These are phyloP conservation scores for Orchesella flavescens DNA, from an alignment of 2,888 invertebrate genomes.

Conservation along the genomic window DNA sequence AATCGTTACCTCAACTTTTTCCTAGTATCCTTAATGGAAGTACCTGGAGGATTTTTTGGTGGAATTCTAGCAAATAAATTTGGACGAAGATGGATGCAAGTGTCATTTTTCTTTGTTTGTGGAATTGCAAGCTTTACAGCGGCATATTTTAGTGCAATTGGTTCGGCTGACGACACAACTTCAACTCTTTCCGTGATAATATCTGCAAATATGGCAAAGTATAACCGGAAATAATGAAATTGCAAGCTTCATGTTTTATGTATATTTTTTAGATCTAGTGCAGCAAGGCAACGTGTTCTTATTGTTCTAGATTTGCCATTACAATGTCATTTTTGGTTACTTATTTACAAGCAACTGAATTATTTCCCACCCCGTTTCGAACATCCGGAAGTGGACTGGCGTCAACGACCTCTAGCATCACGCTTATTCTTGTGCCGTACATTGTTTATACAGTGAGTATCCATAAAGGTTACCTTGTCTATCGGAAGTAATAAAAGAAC, in stretches of 20 bases:
- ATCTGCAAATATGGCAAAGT: constrained; percentile 57
- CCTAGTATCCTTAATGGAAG: constrained; percentile 79
- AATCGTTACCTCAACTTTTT: constrained; percentile 82
- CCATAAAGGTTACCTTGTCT: too few relatives aligned
- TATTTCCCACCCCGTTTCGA: constrained; percentile 81
- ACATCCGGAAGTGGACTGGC: constrained; percentile 80
- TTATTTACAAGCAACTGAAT: constrained; percentile 78
- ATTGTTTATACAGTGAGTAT: constrained; percentile 78
- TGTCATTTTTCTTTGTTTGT: constrained; percentile 75
- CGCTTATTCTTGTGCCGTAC: constrained; percentile 78
- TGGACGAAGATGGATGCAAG: constrained; percentile 77
- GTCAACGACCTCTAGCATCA: constrained; percentile 77
- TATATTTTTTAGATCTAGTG: too few relatives aligned
- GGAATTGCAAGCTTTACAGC: constrained; percentile 74
- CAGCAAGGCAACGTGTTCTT: too few relatives aligned
- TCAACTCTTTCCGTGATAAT: constrained; percentile 31
- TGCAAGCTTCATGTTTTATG: too few relatives aligned
- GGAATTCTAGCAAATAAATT: constrained; percentile 76
- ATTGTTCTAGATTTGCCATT: constrained; percentile 74
- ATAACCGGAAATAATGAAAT: neutral
- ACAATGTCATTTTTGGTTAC: constrained; percentile 79
- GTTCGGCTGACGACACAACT: neutral
- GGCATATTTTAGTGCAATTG: neutral
- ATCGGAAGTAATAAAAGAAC: too few relatives aligned
- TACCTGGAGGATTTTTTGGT: constrained; percentile 79